phyloP scores from a whole-genome alignment of 1,140 invertebrate species.

The Adoxophyes honmai region DNA sequence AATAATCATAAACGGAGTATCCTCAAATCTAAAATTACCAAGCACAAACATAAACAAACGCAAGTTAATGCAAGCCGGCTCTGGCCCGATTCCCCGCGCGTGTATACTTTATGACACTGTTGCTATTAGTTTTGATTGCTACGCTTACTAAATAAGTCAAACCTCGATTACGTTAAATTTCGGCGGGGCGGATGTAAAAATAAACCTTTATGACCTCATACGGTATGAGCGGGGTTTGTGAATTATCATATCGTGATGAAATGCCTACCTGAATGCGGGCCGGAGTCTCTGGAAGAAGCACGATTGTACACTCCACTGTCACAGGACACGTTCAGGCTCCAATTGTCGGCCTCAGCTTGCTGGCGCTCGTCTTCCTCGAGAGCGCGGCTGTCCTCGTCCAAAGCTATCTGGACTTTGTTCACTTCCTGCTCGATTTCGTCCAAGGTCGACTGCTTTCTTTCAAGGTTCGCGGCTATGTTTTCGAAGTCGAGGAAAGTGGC shows the following conservation, averaged over 20 bases:
- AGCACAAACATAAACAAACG: slow-evolving; percentile 71
- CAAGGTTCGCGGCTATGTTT: slow-evolving; percentile 43
- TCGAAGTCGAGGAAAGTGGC: slow-evolving; percentile 68
- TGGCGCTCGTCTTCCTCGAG: slow-evolving; percentile 66
- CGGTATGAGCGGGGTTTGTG: background rate
- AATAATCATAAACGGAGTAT: slow-evolving; percentile 59
- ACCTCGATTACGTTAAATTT: slow-evolving; percentile 43
- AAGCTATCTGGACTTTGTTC: slow-evolving; percentile 70
- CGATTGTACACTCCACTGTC: slow-evolving; percentile 78
- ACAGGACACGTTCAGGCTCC: slow-evolving; percentile 74
- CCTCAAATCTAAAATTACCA: slow-evolving; percentile 63
- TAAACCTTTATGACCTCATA: slow-evolving; percentile 25
- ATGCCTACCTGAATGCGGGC: slow-evolving; percentile 71
- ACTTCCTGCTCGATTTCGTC: slow-evolving; percentile 73
- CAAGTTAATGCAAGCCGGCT: slow-evolving; percentile 43
- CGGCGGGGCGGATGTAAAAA: slow-evolving; percentile 40
- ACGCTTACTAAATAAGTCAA: slow-evolving; percentile 53
- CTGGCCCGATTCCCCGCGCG: slow-evolving; percentile 42
- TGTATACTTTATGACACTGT: slow-evolving; percentile 48
- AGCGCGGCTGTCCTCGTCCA: slow-evolving; percentile 70
- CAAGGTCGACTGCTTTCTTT: slow-evolving; percentile 55
- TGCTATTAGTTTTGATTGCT: slow-evolving; percentile 37
- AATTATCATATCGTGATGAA: slow-evolving; percentile 17
- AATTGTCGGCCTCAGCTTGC: slow-evolving; percentile 68
- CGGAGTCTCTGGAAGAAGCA: slow-evolving; percentile 77